phyloP scores from a whole-genome alignment of 2,888 invertebrate genomes.

The Argyresthia albistria region DNA sequence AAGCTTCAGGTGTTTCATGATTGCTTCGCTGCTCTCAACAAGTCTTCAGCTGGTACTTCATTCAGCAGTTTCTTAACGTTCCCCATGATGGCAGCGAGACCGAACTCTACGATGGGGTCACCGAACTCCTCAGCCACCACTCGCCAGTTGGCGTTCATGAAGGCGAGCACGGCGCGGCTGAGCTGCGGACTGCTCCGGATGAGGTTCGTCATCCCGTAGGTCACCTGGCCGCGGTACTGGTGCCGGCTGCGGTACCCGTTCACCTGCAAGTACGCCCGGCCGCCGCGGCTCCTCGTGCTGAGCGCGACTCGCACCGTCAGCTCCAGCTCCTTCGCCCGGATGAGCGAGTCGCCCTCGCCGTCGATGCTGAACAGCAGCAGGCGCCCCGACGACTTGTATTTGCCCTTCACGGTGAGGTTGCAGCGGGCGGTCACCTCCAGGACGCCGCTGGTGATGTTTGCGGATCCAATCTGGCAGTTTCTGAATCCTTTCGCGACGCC shows the following conservation, averaged over 20 bases:
- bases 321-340: conserved; percentile 34
- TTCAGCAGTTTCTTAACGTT: conserved; percentile 30
- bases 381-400: conserved; percentile 34
- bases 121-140: conserved; percentile 45
- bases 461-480: conserved; percentile 18
- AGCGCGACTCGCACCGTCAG: too few relatives aligned
- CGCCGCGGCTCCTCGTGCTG: too few relatives aligned
- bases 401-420: conserved; percentile 37
- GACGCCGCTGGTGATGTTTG: neutral
- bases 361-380: conserved; percentile 37
- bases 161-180: conserved; percentile 33
- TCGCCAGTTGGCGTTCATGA: conserved; percentile 44
- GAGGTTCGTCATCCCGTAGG: conserved; percentile 37
- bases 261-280: conserved; percentile 27
- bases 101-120: conserved; percentile 37
- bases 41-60: conserved; percentile 16
- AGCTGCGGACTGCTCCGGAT: conserved; percentile 36
- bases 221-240: conserved; percentile 35
- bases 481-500: conserved; percentile 31
- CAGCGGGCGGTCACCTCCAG: conserved; percentile 34
- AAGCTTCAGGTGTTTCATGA: too few relatives aligned
- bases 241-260: conserved; percentile 23
- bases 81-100: conserved; percentile 23
- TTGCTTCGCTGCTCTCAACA: too few relatives aligned
- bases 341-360: conserved; percentile 35